These are phyloP conservation scores for Apodemus agrarius DNA, from an alignment of 2,797 vertebrate species.

Conservation along the genomic window DNA sequence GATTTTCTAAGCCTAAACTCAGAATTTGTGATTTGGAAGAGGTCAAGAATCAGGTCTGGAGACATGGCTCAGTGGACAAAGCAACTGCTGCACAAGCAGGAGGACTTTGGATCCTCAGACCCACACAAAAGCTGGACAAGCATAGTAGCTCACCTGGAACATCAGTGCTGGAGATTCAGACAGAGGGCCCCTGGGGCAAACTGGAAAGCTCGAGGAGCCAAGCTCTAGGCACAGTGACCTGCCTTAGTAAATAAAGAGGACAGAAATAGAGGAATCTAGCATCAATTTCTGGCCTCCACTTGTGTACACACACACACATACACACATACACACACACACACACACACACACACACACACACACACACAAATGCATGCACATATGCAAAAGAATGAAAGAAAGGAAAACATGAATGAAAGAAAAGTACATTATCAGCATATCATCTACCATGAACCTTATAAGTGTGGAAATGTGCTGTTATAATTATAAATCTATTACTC, in stretches of 20 bases:
- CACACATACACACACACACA: not conserved
- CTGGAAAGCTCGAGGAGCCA: not conserved
- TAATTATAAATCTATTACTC: not conserved
- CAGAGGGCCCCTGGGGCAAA: too few relatives aligned
- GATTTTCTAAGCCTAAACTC: conserved; percentile 12
- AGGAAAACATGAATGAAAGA: not conserved
- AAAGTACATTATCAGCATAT: not conserved
- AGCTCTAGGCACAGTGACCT: not conserved
- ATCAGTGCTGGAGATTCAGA: not conserved
- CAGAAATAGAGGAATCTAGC: not conserved
- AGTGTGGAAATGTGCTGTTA: not conserved
- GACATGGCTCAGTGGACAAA: not conserved
- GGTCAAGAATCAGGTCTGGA: not conserved
- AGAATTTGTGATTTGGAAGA: not conserved
- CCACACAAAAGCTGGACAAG: not conserved
- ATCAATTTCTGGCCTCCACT: not conserved
- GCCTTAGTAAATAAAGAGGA: not conserved
- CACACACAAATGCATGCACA: not conserved
- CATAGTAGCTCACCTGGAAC: not conserved
- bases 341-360: not conserved
- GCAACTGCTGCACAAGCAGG: too few relatives aligned
- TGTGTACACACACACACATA: too few relatives aligned
- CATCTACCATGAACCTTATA: not conserved
- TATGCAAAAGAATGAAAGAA: not conserved
- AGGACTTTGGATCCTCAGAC: not conserved